A percentile compares a stretch with the other conserved stretches of the same genome.
Evolutionary conservation across 2,888 invertebrate species (phyloP).

Genomic region (Orthonevra nobilis): DNA sequence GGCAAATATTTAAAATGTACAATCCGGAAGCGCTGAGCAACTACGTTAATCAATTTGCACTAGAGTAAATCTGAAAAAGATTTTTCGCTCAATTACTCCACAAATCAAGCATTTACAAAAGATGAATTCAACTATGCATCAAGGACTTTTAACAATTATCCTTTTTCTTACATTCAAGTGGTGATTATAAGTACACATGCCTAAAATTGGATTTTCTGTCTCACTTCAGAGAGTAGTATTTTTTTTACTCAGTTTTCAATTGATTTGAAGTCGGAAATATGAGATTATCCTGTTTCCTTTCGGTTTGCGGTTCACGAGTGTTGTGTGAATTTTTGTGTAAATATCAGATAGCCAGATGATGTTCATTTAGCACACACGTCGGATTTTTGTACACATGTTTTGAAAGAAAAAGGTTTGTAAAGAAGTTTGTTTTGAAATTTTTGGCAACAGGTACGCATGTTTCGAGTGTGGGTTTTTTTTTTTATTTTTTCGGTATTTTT

Average conservation of each 20-base stretch:
- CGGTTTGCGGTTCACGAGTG: constrained; percentile 71
- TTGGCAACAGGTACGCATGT: constrained; percentile 40
- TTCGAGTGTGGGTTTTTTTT: background rate
- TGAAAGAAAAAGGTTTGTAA: constrained; percentile 24
- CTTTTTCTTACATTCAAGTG: constrained; percentile 46
- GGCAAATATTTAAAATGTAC: constrained; percentile 9
- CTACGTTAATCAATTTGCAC: constrained; percentile 28
- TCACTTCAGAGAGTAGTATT: constrained; percentile 11
- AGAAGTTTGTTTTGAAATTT: constrained; percentile 18
- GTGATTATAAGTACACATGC: constrained; percentile 67
- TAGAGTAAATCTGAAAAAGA: constrained; percentile 21
- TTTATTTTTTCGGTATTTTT: too few relatives aligned
- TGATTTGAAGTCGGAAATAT: constrained; percentile 77
- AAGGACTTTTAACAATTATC: constrained; percentile 54
- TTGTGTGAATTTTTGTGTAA: constrained; percentile 45
- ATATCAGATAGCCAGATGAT: constrained; percentile 31
- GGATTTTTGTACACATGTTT: constrained; percentile 1
- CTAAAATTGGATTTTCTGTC: constrained; percentile 61
- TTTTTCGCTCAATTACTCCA: constrained; percentile 61
- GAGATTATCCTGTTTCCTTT: constrained; percentile 77
- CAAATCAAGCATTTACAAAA: constrained; percentile 62
- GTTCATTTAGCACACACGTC: constrained; percentile 38
- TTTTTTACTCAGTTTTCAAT: constrained; percentile 45
- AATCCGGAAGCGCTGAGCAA: constrained; percentile 40
- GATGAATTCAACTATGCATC: constrained; percentile 37